A percentile compares a stretch with the other conserved stretches of the same genome.
Conservation (phyloP, 2,113 vertebrate species). For the Pseudopodoces humilis region DNA sequence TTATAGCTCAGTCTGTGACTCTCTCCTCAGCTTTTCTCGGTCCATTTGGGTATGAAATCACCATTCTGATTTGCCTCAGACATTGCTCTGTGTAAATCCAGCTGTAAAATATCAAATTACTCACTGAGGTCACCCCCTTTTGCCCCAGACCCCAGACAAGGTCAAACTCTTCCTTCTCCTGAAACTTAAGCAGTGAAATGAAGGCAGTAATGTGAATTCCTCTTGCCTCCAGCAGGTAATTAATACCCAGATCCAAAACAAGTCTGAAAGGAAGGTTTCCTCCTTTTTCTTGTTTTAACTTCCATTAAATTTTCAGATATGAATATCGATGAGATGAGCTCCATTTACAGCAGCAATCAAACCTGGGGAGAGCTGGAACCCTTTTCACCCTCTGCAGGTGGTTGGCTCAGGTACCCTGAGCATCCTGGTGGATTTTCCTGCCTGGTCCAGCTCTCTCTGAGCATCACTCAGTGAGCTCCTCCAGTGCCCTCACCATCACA, state of each 20-base stretch:
- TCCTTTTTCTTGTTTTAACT: background rate
- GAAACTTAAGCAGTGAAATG: background rate
- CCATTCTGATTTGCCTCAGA: background rate
- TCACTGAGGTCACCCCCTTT: background rate
- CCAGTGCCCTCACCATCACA: background rate
- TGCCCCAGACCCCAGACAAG: background rate
- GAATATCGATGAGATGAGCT: background rate
- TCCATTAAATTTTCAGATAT: background rate
- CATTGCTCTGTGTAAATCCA: background rate
- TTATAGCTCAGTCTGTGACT: background rate
- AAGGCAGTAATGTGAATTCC: background rate
- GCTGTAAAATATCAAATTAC: background rate
- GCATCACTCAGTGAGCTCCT: background rate
- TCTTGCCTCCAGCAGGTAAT: background rate
- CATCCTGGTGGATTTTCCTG: background rate
- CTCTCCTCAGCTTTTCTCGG: background rate
- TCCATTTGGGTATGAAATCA: background rate
- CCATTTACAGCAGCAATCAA: background rate
- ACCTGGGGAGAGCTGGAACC: background rate
- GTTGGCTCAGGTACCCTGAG: rapidly evolving
- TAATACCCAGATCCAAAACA: background rate
- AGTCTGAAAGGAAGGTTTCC: background rate
- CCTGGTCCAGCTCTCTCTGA: background rate
- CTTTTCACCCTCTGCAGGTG: background rate
- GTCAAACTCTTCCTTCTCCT: background rate